Percentiles rank a stretch among this genome's conserved stretches.
Evolutionary conservation across 2,888 invertebrate species (phyloP).

Genomic region (Leptodirus hochenwartii): DNA sequence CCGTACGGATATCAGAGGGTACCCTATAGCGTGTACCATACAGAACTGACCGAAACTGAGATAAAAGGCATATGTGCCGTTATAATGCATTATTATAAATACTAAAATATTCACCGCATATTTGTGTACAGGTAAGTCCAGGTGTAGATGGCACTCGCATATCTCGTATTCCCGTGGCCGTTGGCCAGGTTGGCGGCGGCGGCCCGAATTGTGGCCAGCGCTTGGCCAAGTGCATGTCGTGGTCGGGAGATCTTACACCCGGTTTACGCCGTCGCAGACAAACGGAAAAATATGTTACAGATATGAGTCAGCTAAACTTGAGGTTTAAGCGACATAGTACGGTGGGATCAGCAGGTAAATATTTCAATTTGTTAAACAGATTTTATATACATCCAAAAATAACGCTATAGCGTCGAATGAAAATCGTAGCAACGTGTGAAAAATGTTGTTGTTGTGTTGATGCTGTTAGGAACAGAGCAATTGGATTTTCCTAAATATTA

Average conservation of each 20-base stretch:
- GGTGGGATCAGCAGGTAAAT: slow-evolving; percentile 15
- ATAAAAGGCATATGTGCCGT: too few species aligned
- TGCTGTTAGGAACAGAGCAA: too few species aligned
- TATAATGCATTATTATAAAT: too few species aligned
- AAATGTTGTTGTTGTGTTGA: too few species aligned
- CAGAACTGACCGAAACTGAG: too few species aligned
- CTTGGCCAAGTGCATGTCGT: slow-evolving; percentile 51
- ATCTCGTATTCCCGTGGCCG: slow-evolving; percentile 50
- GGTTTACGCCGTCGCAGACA: slow-evolving; percentile 60
- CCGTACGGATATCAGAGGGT: too few species aligned
- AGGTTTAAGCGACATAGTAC: slow-evolving; percentile 49
- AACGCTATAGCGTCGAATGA: too few species aligned
- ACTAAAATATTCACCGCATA: slow-evolving; percentile 5
- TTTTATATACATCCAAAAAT: too few species aligned
- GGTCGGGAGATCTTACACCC: slow-evolving; percentile 43
- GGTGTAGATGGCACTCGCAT: slow-evolving; percentile 26
- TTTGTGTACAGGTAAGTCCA: slow-evolving; percentile 21
- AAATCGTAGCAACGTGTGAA: too few species aligned
- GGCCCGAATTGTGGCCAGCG: slow-evolving; percentile 20
- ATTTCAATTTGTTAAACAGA: too few species aligned
- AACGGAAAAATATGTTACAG: slow-evolving; percentile 68
- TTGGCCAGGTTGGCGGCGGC: slow-evolving; percentile 22
- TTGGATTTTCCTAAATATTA: too few species aligned
- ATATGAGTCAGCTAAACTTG: slow-evolving; percentile 65
- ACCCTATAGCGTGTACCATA: too few species aligned